phyloP scores from a whole-genome alignment of 2,888 invertebrate genomes.

The Ectemnius cavifrons region DNA sequence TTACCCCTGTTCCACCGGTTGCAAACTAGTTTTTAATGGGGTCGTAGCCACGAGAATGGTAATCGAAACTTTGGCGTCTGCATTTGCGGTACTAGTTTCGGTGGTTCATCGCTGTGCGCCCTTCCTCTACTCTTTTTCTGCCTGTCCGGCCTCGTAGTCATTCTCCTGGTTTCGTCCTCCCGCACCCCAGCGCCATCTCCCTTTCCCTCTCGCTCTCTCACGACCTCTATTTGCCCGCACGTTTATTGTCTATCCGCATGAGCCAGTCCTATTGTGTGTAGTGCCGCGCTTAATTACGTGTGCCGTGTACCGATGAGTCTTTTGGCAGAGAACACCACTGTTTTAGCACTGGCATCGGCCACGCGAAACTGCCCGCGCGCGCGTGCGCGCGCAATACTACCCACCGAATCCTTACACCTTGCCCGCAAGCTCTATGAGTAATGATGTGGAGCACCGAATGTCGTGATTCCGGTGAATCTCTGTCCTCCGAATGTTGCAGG shows the following conservation, averaged over 20 bases:
- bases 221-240: constrained; percentile 11
- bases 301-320: constrained; percentile 26
- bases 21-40: constrained; percentile 20
- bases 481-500: too few relatives aligned
- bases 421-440: too few relatives aligned
- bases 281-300: constrained; percentile 38
- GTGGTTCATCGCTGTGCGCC: constrained; percentile 12
- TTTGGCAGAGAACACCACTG: constrained; percentile 20
- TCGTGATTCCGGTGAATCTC: too few relatives aligned
- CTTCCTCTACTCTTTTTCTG: not conserved
- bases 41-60: constrained; percentile 10
- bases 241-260: constrained; percentile 19
- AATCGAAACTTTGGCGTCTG: constrained; percentile 28
- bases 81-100: constrained; percentile 18
- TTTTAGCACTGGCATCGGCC: constrained; percentile 23
- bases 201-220: not conserved
- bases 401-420: too few relatives aligned
- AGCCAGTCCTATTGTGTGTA: constrained; percentile 29
- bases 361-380: not conserved
- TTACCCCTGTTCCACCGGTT: not conserved
- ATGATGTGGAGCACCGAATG: too few relatives aligned
- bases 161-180: not conserved
- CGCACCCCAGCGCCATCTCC: not conserved
- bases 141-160: not conserved
- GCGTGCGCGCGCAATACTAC: too few relatives aligned